phyloP scores from a whole-genome alignment of 2,888 invertebrate species.

The Latheticus oryzae region DNA sequence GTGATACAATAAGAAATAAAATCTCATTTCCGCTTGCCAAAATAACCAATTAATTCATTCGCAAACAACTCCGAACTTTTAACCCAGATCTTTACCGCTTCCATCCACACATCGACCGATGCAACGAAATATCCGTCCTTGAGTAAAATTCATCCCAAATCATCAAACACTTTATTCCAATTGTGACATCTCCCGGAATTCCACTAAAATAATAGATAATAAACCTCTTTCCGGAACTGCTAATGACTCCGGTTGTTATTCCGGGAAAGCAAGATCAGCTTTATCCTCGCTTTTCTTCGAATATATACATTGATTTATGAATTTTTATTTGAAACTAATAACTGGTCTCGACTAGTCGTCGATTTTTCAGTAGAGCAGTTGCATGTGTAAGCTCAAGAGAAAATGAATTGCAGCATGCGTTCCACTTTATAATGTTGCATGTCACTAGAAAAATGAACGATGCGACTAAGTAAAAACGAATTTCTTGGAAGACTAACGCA shows the following conservation, averaged over 20 bases:
- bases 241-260: slow-evolving; percentile 11
- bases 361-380: slow-evolving; percentile 7
- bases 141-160: neutral
- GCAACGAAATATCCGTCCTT: slow-evolving; percentile 1
- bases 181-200: slow-evolving; percentile 5
- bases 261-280: slow-evolving; percentile 6
- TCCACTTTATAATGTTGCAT: slow-evolving; percentile 16
- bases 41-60: slow-evolving; percentile 23
- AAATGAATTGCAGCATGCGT: slow-evolving; percentile 15
- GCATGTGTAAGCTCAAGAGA: slow-evolving; percentile 1
- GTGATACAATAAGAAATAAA: no score
- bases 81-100: slow-evolving; percentile 13
- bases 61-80: slow-evolving; percentile 29
- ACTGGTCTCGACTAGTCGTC: slow-evolving; percentile 1
- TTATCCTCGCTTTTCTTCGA: neutral
- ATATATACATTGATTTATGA: slow-evolving; percentile 9
- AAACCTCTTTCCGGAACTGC: slow-evolving; percentile 15
- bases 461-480: slow-evolving; percentile 12
- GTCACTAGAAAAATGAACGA: slow-evolving; percentile 5
- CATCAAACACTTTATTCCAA: no score
- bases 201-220: slow-evolving; percentile 8
- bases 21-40: slow-evolving; percentile 15
- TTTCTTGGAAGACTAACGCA: slow-evolving; percentile 25
- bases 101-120: neutral
- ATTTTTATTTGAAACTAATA: slow-evolving; percentile 4